These are phyloP conservation scores for Zaprionus taronus DNA, from an alignment of 1,140 invertebrate genomes.

Conservation along the genomic window DNA sequence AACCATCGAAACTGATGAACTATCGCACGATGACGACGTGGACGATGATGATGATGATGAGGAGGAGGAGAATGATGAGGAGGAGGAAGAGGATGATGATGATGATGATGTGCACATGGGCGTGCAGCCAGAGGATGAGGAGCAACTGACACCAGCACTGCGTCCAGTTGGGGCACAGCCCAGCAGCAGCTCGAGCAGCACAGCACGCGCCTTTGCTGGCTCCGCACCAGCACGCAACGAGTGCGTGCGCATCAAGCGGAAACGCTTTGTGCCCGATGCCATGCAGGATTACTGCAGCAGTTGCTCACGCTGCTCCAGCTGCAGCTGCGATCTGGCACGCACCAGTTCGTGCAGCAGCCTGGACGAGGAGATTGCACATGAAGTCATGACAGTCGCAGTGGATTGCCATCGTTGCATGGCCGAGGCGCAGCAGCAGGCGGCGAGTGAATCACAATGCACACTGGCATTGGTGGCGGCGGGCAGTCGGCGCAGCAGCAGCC, in stretches of 20 bases:
- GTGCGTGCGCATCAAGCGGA: slow-evolving; percentile 73
- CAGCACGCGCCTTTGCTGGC: slow-evolving; percentile 42
- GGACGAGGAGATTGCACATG: slow-evolving; percentile 58
- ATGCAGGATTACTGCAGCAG: slow-evolving; percentile 67
- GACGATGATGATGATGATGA: slow-evolving; percentile 45
- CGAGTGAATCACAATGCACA: slow-evolving; percentile 1
- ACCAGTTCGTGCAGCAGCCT: slow-evolving; percentile 77
- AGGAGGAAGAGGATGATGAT: slow-evolving; percentile 51
- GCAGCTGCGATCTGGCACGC: slow-evolving; percentile 54
- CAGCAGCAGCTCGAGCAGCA: slow-evolving; percentile 62
- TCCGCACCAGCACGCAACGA: slow-evolving; percentile 63
- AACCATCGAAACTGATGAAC: slow-evolving; percentile 76
- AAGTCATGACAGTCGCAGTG: slow-evolving; percentile 68
- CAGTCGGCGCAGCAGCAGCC: slow-evolving; percentile 22
- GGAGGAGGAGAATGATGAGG: slow-evolving; percentile 44
- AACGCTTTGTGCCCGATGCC: slow-evolving; percentile 64
- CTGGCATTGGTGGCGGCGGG: background rate
- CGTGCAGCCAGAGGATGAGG: slow-evolving; percentile 62
- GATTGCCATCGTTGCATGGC: slow-evolving; percentile 73
- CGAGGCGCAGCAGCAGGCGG: slow-evolving; percentile 28
- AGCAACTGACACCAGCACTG: slow-evolving; percentile 51
- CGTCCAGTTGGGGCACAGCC: background rate
- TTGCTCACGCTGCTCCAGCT: slow-evolving; percentile 78
- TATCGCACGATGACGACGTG: slow-evolving; percentile 66
- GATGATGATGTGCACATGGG: slow-evolving; percentile 57